Percentiles rank a stretch among this genome's conserved stretches.
phyloP scores from a whole-genome alignment of 2,888 invertebrate species.

The Drosophila monieri region DNA sequence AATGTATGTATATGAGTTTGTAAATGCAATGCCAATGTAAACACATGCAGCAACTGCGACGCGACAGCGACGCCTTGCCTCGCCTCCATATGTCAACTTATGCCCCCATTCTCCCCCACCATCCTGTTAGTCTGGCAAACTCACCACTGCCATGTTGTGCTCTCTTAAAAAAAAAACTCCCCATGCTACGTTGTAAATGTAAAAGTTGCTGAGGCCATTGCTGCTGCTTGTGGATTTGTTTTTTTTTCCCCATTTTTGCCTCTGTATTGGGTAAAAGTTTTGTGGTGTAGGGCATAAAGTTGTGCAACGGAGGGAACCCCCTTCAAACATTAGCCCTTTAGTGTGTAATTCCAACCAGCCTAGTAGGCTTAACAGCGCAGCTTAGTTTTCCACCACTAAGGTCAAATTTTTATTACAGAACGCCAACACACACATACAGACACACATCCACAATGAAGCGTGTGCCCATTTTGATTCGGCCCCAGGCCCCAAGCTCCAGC shows the following conservation, averaged over 20 bases:
- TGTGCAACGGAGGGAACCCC: conserved; percentile 36
- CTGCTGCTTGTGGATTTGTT: conserved; percentile 16
- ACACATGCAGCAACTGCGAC: conserved; percentile 21
- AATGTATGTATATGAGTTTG: conserved; percentile 2
- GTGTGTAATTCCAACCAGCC: conserved; percentile 29
- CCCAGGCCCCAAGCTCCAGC: conserved; percentile 20
- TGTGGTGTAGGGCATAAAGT: conserved; percentile 14
- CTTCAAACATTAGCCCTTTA: conserved; percentile 15
- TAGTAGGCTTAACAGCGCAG: conserved; percentile 6
- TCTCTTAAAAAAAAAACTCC: conserved; percentile 32
- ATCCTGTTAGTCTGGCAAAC: conserved; percentile 14
- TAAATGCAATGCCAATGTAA: conserved; percentile 30
- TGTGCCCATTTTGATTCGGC: conserved; percentile 47
- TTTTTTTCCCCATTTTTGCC: conserved; percentile 7
- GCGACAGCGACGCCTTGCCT: conserved; percentile 10
- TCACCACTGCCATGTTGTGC: conserved; percentile 30
- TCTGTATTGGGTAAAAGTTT: conserved; percentile 20
- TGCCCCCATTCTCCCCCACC: background rate
- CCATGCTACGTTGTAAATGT: conserved; percentile 53
- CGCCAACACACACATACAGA: conserved; percentile 1
- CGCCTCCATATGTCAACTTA: conserved; percentile 21
- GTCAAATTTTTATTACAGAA: conserved; percentile 52
- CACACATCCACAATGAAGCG: background rate
- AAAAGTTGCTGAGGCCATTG: conserved; percentile 40
- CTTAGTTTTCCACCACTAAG: conserved; percentile 41